Evolutionary conservation across 2,888 invertebrate species (phyloP).

Genomic region (Dynastes hyllus): DNA sequence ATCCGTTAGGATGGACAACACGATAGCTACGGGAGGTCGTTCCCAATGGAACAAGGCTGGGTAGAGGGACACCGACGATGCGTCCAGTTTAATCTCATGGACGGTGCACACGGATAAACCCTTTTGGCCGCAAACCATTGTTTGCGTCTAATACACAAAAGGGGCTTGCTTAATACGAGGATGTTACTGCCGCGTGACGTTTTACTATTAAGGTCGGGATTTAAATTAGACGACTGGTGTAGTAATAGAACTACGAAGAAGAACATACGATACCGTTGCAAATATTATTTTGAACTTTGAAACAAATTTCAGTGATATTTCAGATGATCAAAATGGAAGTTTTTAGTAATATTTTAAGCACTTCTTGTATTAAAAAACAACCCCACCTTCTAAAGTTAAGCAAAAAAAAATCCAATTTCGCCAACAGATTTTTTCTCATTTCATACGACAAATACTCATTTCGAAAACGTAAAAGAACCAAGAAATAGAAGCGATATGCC

Average conservation of each 20-base stretch:
- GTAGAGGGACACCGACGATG: conserved; percentile 28
- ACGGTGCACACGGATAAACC: conserved; percentile 62
- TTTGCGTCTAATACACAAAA: conserved; percentile 61
- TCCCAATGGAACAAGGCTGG: conserved; percentile 36
- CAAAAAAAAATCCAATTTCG: no score
- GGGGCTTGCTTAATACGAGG: conserved; percentile 46
- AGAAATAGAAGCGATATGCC: no score
- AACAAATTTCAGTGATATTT: no score
- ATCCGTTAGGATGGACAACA: conserved; percentile 35
- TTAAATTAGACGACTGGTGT: conserved; percentile 36
- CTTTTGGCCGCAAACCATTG: conserved; percentile 62
- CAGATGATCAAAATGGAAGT: no score
- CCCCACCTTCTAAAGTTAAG: no score
- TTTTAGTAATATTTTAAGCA: no score
- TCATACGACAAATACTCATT: no score
- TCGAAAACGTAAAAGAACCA: no score
- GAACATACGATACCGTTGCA: neutral
- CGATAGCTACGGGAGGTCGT: conserved; percentile 32
- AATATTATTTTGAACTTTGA: no score
- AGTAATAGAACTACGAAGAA: neutral
- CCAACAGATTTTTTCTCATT: no score
- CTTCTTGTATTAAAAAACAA: no score
- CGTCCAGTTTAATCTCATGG: conserved; percentile 63
- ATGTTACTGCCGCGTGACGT: conserved; percentile 23
- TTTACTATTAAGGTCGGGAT: conserved; percentile 42